Conservation (phyloP, 2,888 invertebrate genomes). For the Cheilosia vulpina region DNA sequence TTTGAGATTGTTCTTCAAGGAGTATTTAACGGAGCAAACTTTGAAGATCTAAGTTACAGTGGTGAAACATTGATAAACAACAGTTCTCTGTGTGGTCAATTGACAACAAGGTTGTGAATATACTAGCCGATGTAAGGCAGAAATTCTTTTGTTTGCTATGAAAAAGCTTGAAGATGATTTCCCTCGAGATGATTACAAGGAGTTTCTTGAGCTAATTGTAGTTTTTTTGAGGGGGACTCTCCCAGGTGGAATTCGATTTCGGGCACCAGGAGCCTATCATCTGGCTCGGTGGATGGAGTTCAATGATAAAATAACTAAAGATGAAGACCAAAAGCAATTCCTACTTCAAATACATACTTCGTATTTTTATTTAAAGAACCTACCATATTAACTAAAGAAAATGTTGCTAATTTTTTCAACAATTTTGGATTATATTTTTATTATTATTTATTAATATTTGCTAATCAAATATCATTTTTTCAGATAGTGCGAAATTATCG, state of each 20-base stretch:
- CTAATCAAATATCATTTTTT: too few relatives aligned
- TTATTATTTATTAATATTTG: too few relatives aligned
- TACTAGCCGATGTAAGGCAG: slow-evolving; percentile 24
- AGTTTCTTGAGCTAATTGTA: slow-evolving; percentile 24
- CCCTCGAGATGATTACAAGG: slow-evolving; percentile 22
- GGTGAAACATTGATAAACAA: slow-evolving; percentile 9
- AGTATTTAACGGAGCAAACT: too few relatives aligned
- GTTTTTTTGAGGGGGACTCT: slow-evolving; percentile 22
- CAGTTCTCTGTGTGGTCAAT: not conserved
- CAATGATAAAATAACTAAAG: too few relatives aligned
- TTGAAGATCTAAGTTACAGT: slow-evolving; percentile 18
- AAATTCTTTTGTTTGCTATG: slow-evolving; percentile 9
- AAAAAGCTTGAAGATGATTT: slow-evolving; percentile 17
- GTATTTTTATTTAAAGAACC: too few relatives aligned
- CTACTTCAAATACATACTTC: too few relatives aligned
- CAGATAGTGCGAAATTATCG: too few relatives aligned
- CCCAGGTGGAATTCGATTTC: slow-evolving; percentile 19
- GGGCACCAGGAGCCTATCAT: slow-evolving; percentile 28
- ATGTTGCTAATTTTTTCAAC: too few relatives aligned
- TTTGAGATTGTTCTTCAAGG: slow-evolving; percentile 31
- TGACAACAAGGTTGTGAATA: slow-evolving; percentile 4
- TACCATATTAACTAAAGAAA: too few relatives aligned
- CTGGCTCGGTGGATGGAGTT: slow-evolving; percentile 41
- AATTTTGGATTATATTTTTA: too few relatives aligned
- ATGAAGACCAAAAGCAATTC: too few relatives aligned